phyloP scores from a whole-genome alignment of 2,888 invertebrate genomes.

The Achlya flavicornis region DNA sequence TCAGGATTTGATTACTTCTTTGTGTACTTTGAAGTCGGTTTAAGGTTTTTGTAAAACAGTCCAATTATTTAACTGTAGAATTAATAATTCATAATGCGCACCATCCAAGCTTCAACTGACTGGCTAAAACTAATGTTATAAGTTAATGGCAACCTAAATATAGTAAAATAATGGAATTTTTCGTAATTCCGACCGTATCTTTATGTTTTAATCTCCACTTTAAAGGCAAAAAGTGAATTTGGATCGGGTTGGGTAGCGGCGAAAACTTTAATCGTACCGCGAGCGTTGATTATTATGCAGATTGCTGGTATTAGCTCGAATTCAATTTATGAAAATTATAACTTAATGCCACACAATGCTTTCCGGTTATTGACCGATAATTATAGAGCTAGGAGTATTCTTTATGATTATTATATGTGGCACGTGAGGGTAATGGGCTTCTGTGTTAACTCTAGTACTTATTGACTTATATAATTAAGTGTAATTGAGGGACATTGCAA shows the following conservation, averaged over 20 bases:
- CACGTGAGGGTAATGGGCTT: slow-evolving; percentile 37
- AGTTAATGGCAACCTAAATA: background rate
- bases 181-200: slow-evolving; percentile 13
- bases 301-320: slow-evolving; percentile 66
- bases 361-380: slow-evolving; percentile 54
- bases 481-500: background rate
- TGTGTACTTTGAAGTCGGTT: too few relatives aligned
- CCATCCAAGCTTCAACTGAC: too few relatives aligned
- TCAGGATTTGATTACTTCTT: too few relatives aligned
- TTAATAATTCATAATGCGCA: too few relatives aligned
- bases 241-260: slow-evolving; percentile 31
- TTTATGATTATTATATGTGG: slow-evolving; percentile 47
- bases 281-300: slow-evolving; percentile 55
- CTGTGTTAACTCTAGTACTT: slow-evolving; percentile 30
- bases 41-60: too few relatives aligned
- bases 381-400: slow-evolving; percentile 43
- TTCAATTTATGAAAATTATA: slow-evolving; percentile 76
- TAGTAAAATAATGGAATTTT: background rate
- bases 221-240: slow-evolving; percentile 35
- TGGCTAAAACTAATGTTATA: too few relatives aligned
- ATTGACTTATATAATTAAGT: background rate
- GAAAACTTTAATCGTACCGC: slow-evolving; percentile 43
- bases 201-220: slow-evolving; percentile 19
- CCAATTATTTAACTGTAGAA: too few relatives aligned
- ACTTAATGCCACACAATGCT: slow-evolving; percentile 48